Base-by-base conservation (phyloP, 2,113 vertebrate species). In the Eurystomus gularis region DNA sequence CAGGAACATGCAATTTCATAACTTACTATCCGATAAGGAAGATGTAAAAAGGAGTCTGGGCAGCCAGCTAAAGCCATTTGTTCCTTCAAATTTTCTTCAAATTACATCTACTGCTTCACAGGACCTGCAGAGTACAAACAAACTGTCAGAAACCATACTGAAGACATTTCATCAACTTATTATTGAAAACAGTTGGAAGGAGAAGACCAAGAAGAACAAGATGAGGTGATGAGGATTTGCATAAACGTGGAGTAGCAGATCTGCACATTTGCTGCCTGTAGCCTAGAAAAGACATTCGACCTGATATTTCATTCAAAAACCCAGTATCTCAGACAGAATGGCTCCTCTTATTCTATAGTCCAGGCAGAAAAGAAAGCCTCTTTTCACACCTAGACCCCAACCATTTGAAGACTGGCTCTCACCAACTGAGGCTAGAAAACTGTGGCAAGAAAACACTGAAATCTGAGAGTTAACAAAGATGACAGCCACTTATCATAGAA, bases 1-100 rank as follows among this genome's bases (percentile, higher is more conserved):
- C 70, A 95, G 0, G 6, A 91, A 94, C 89, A 92, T 82, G 86
- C 54, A 95, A 57, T 94, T 96, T 90, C 44, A 52, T 87, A 80
- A 97, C 97, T 97, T 97, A 97, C 97, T 97, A 97, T 97, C 86
- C 95, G 95, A 88, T 98, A 98, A 15, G 98, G 98, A 97, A 98
- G 98, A 97, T 98, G 98, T 90, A 99, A 96, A 97, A 99, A 99
- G 97, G 99, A 99, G 97, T 99, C 99, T 49, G 98, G 98, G 96
- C 98, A 99, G 95, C 98, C 98, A 68, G 99, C 98, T 97, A 99
- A 98, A 98, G 99, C 99, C 98, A 99, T 99, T 92, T 97, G 97
- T 88, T 97, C 94, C 89, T 96, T 79, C 96, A 95, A 55, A 72
- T 87, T 91, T 85, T 97, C 97, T 98, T 97, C 96, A 86, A 82